Evolutionary conservation across 2,797 vertebrate genomes (phyloP).

Genomic region (Pelobates cultripes): DNA sequence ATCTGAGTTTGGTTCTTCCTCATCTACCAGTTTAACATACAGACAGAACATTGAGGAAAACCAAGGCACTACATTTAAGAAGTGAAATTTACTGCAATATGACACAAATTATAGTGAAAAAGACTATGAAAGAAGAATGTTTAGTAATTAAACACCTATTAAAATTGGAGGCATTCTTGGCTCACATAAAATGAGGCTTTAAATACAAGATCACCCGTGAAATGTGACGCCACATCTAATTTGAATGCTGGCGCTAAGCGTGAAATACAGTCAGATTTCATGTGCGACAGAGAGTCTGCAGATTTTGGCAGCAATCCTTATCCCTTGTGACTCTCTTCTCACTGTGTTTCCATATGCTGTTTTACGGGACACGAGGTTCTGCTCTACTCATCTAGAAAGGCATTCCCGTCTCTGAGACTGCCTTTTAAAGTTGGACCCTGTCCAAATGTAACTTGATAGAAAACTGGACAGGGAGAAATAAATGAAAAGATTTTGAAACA

Average conservation of each 20-base stretch:
- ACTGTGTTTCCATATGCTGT: conserved; percentile 18
- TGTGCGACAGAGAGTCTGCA: conserved; percentile 42
- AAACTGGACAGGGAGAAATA: no score
- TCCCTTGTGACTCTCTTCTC: conserved; percentile 4
- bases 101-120: neutral
- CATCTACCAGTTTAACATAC: neutral
- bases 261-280: conserved; percentile 13
- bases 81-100: conserved; percentile 22
- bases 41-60: neutral
- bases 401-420: conserved; percentile 31
- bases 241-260: conserved; percentile 11
- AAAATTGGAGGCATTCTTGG: neutral
- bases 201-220: conserved; percentile 19
- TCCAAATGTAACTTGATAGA: no score
- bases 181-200: neutral
- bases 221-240: conserved; percentile 18
- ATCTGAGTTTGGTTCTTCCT: no score
- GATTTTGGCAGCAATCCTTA: neutral
- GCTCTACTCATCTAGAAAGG: conserved; percentile 10
- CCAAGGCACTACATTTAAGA: neutral
- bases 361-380: conserved; percentile 22
- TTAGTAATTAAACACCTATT: conserved; percentile 2
- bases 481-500: no score
- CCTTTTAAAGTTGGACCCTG: neutral
- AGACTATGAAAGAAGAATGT: neutral